Base-by-base conservation (phyloP, 2,888 invertebrate genomes). In the Pyrochroa serraticornis region DNA sequence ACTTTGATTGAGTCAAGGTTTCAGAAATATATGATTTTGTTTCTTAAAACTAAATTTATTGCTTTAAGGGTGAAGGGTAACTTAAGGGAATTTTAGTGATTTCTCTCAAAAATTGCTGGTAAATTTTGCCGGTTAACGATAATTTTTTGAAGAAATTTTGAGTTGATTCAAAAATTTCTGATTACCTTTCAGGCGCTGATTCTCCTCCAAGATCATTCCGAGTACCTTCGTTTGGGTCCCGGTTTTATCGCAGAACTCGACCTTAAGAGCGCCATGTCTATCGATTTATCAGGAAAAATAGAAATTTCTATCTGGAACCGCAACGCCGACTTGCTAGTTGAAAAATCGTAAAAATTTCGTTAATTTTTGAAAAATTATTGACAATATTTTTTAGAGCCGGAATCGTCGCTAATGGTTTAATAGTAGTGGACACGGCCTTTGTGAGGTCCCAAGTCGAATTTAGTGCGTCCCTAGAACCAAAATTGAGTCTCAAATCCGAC, bases 241-340 rank as follows among this genome's bases (percentile, higher is more conserved):
- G 94, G 94, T 1, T 85, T 90, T 31, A 81, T 89, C 0, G 84
- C 87, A 0, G 86, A 89, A 64, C 73, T 89, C n/a, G 84, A 84
- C 14, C 76, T 91, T 0, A 81, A 86, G 60, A 91, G 91, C 1
- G 87, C 86, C 0, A 80, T 87, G 13, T 92, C 93, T 1, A 85
- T 92, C 46, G 92, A 93, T 75, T 80, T 93, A 10, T 87, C 90
- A 53, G 93, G 93, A n/a, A 87, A 89, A 75, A 85, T 93, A 12
- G 85, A 87, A 67, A 83, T 92, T 48, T 92, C 92, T 55, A 76
- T 94, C 13, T 94, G 93, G 93, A 90, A 89, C 69, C 84, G 90
- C 66, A 92, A 90, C 74, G 91, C 92, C 0, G 86, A 91, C 63
- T 88, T 91, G 2, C 78, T 89, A 51, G 90, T 93, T 0, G 87